Percentiles rank a stretch among this genome's conserved stretches.
Conservation (phyloP, 2,113 vertebrate genomes). For the Craseonycteris thonglongyai region DNA sequence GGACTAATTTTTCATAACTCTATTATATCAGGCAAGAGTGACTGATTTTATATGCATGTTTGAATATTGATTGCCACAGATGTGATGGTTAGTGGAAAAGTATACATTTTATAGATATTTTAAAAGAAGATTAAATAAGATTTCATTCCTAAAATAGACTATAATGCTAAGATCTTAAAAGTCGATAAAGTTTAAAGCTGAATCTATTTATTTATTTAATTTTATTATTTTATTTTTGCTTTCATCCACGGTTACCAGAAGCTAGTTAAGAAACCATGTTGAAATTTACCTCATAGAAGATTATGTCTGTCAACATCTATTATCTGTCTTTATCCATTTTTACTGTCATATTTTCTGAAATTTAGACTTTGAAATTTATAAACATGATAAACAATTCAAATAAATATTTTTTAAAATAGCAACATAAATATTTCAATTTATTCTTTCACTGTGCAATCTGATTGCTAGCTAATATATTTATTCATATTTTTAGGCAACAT, state of each 20-base stretch:
- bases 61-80: neutral
- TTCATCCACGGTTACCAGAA: conserved; percentile 31
- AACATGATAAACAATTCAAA: neutral
- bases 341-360: conserved; percentile 25
- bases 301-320: neutral
- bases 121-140: conserved; percentile 54
- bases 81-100: neutral
- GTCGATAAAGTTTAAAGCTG: conserved; percentile 13
- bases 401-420: neutral
- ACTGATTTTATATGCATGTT: neutral
- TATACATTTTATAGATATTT: conserved; percentile 25
- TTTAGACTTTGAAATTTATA: conserved; percentile 49
- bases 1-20: neutral
- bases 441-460: neutral
- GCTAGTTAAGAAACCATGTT: conserved; percentile 25
- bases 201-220: neutral
- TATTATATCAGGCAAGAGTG: neutral
- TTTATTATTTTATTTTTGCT: neutral
- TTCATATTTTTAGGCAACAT: neutral
- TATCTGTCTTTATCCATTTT: conserved; percentile 25
- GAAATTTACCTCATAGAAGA: conserved; percentile 37
- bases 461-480: neutral
- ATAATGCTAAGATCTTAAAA: conserved; percentile 23
- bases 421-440: neutral
- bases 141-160: conserved; percentile 5